Evolutionary conservation across 2,113 vertebrate genomes (phyloP).

Genomic region (Tachysurus fulvidraco): DNA sequence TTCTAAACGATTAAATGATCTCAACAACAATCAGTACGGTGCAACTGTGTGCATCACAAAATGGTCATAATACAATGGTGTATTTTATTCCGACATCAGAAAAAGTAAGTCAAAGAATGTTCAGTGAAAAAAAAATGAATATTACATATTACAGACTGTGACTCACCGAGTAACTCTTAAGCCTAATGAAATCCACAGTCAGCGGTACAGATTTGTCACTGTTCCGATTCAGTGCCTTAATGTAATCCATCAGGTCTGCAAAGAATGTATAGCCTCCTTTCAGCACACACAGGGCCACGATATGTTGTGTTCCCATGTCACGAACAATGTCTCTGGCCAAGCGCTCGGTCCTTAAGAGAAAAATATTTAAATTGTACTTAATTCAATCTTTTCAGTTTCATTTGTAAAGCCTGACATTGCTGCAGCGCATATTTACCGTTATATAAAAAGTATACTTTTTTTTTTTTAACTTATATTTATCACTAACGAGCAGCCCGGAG

Average conservation of each 20-base stretch:
- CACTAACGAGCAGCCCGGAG: no score
- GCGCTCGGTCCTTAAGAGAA: conserved; percentile 76
- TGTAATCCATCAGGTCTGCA: conserved; percentile 84
- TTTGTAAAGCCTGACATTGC: no score
- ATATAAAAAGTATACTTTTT: no score
- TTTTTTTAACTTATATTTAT: no score
- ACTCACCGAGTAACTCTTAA: conserved; percentile 83
- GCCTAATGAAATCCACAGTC: conserved; percentile 84
- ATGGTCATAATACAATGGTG: neutral
- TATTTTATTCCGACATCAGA: neutral
- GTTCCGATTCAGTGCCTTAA: conserved; percentile 82
- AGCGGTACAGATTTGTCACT: conserved; percentile 81
- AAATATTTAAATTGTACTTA: neutral
- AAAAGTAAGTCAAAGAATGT: neutral
- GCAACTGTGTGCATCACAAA: neutral
- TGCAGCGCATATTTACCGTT: no score
- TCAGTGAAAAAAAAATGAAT: conserved; percentile 27
- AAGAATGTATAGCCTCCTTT: conserved; percentile 90
- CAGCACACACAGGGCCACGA: conserved; percentile 82
- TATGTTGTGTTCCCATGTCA: conserved; percentile 82
- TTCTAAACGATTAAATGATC: neutral
- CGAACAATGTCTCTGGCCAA: conserved; percentile 81
- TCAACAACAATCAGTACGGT: neutral
- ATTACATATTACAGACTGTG: conserved; percentile 44
- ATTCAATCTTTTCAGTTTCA: no score